phyloP scores from a whole-genome alignment of 2,797 vertebrate species.

The Florisuga fusca region DNA sequence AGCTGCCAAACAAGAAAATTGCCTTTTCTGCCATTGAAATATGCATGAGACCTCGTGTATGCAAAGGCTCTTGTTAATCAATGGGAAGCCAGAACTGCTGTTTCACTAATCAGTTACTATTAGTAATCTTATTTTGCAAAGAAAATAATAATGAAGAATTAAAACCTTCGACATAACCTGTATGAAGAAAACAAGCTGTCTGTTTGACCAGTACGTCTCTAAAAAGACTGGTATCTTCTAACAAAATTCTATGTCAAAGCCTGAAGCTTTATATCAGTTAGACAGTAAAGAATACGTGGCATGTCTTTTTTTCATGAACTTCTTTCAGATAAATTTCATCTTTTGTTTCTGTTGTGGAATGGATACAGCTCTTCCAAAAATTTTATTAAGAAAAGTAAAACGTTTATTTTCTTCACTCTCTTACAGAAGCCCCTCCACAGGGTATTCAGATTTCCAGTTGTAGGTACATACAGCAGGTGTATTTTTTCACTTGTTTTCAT shows the following conservation, averaged over 20 bases:
- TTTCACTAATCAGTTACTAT: neutral
- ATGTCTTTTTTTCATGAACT: neutral
- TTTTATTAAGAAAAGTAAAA: neutral
- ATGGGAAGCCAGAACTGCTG: neutral
- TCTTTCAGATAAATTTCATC: neutral
- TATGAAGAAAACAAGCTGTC: neutral
- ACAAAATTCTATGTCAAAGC: neutral
- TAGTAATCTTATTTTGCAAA: neutral
- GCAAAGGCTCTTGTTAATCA: neutral
- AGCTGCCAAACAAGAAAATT: conserved; percentile 26
- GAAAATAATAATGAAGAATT: neutral
- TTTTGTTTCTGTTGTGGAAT: neutral
- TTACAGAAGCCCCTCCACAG: neutral
- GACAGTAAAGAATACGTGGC: neutral
- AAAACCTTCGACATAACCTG: neutral
- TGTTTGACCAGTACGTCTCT: neutral
- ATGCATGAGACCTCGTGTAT: neutral
- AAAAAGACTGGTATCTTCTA: neutral
- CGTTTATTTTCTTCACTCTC: neutral
- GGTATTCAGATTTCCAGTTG: neutral
- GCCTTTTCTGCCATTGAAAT: neutral
- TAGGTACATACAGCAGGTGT: neutral
- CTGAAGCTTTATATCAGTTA: neutral
- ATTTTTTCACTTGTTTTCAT: neutral
- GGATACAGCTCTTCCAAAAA: neutral